Evolutionary conservation across 2,888 invertebrate genomes (phyloP), one percentile per base, ranked within the genome.

Genomic region (Cantharis flavilabris): DNA sequence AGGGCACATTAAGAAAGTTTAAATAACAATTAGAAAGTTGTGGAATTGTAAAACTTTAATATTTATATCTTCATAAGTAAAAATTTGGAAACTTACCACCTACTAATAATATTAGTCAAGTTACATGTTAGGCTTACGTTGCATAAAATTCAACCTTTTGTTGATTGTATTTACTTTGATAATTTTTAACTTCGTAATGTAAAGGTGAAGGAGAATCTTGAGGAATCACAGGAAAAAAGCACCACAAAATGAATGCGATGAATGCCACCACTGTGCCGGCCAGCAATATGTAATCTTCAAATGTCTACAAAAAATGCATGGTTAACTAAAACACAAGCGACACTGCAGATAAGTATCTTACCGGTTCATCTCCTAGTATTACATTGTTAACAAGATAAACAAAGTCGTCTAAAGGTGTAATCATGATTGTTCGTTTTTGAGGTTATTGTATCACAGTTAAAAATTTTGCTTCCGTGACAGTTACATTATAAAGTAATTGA

Each of bases 201-300:
- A 84, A 79, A 13, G 86, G 85, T 13, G 83, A 81, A 72, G 84
- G 84, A n/a, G 83, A 81, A 73, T 88, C 87, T 82, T 86, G 87
- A 4, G 87, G 88, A 49, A 86, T 84, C n/a, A 87, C 86, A 1
- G 92, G 92, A 85, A 92, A 92, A 84, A 92, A 92, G 84, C 92
- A 92, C 92, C 92, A 92, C 28, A 92, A 86, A 76, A 92, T 89
- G 84, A 92, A 92, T 26, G 92, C 92, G 78, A 92, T 89, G 84
- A 92, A 92, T 70, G 92, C 92, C 76, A 92, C 92, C 81, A 92
- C 83, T 30, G 92, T 92, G 30, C 92, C 92, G 81, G 92, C 88
- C 65, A 92, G 87, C 71, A 92, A 85, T 80, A 92, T 92, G 81
- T 92, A 91, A 85, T 92, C 92, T 87, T 92, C 92, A 72, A 92